Conservation (phyloP, 2,888 invertebrate species). For the Chaitophorus viminalis region DNA sequence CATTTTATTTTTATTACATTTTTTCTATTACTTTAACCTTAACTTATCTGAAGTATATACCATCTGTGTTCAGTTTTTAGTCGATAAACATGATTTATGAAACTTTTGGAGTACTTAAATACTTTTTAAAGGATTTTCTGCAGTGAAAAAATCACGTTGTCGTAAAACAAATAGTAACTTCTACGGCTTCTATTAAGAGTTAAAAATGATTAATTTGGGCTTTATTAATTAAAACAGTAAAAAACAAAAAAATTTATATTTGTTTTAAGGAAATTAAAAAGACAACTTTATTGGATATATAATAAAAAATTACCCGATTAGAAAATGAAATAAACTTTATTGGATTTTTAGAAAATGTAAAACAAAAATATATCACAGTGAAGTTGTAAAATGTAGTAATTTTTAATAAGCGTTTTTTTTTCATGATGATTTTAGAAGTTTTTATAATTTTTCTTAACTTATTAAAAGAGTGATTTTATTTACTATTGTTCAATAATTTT, state of each 20-base stretch:
- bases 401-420: not conserved
- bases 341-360: not conserved
- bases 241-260: not conserved
- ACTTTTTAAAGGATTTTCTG: not conserved
- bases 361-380: not conserved
- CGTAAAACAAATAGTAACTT: not conserved
- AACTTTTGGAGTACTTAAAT: slow-evolving; percentile 11
- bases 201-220: not conserved
- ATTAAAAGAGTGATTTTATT: not conserved
- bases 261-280: not conserved
- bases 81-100: slow-evolving; percentile 14
- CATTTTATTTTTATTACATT: not conserved
- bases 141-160: not conserved
- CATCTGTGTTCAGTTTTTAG: slow-evolving; percentile 25
- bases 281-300: not conserved
- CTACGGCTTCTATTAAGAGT: not conserved
- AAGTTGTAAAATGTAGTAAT: not conserved
- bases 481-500: not conserved
- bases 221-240: not conserved
- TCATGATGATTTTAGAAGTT: not conserved
- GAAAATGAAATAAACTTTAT: not conserved
- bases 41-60: not conserved
- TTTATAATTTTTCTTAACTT: slow-evolving; percentile 7
- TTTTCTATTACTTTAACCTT: slow-evolving; percentile 2
- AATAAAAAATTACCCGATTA: not conserved